Percentiles rank a stretch among this genome's conserved stretches.
Evolutionary conservation across 2,888 invertebrate genomes (phyloP).

Genomic region (Zaprionus bogoriensis): DNA sequence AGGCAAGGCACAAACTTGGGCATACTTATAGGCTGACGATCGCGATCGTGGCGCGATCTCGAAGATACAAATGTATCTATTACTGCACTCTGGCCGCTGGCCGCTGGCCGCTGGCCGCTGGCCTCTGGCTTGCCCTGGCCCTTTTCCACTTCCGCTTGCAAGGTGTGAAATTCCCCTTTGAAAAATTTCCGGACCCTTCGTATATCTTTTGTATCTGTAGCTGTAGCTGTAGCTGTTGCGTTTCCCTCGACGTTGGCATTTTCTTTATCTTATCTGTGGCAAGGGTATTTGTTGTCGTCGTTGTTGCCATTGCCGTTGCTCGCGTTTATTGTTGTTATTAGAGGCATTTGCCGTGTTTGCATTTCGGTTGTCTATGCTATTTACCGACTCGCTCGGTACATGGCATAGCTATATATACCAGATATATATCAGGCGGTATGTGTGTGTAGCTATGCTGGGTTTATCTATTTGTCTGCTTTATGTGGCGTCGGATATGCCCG

Average conservation of each 20-base stretch:
- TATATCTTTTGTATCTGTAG: not conserved
- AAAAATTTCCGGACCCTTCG: not conserved
- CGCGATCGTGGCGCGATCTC: no score
- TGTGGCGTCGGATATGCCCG: slow-evolving; percentile 15
- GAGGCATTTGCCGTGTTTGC: slow-evolving; percentile 46
- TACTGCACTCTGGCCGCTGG: no score
- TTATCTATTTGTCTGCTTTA: slow-evolving; percentile 8
- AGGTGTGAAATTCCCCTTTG: not conserved
- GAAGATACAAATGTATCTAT: no score
- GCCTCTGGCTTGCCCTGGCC: no score
- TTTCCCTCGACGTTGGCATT: slow-evolving; percentile 24
- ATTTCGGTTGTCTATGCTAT: slow-evolving; percentile 44
- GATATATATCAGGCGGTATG: not conserved
- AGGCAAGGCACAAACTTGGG: not conserved
- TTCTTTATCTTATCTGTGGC: slow-evolving; percentile 20
- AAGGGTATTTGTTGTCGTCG: slow-evolving; percentile 5
- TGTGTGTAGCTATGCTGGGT: not conserved
- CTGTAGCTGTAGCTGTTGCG: slow-evolving; percentile 9
- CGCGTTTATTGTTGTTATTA: slow-evolving; percentile 50
- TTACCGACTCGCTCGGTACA: slow-evolving; percentile 15
- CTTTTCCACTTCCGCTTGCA: slow-evolving; percentile 14
- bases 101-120: no score
- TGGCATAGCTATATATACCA: slow-evolving; percentile 5
- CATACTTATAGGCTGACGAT: not conserved
- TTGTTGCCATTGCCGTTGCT: slow-evolving; percentile 14